Base-by-base conservation (phyloP, 2,888 invertebrate genomes). In the Papilio demoleus region DNA sequence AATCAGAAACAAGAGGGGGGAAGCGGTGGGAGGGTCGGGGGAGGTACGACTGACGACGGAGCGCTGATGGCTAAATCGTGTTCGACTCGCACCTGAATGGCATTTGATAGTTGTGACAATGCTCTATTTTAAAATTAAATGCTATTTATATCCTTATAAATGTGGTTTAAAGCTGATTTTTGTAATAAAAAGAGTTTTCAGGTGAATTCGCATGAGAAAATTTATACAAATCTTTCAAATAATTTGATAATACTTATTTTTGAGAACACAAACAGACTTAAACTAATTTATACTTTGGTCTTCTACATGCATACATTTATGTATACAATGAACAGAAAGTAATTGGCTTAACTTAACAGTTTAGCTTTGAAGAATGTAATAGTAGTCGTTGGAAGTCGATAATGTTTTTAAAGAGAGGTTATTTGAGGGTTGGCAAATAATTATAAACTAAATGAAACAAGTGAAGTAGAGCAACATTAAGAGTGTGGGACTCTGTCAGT, bases 11-110 rank as follows among this genome's bases (percentile, higher is more conserved):
- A 79, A 79, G 79, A 34, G 50, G 65, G 24, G 36, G 71, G 75
- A 77, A 74, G 65, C 69, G 53, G 27, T 42, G 69, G 64, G 67
- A 65, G 61, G 60, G 50, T 31, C 3, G 67, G 68, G 53, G 66
- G 67, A 61, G 70, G 53, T 65, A 71, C 82, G 82, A 84, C 84
- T 84, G 87, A 84, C 87, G 88, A 87, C 81, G 81, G 81, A 80
- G 70, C 79, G 76, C 85, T 91, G 92, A 92, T 92, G 91, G 92
- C 86, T 85, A 87, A 92, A 90, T 86, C 90, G 88, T 92, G 92
- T 91, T 88, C 90, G 85, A 88, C 88, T 89, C 83, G 79, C 90
- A 92, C 92, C 92, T 92, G 91, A 81, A 79, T 79, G 73, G 76
- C 74, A 71, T 73, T 70, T 58, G 56, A 68, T 36, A 75, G 24